phyloP scores from a whole-genome alignment of 2,797 vertebrate genomes.

The Channa striata region DNA sequence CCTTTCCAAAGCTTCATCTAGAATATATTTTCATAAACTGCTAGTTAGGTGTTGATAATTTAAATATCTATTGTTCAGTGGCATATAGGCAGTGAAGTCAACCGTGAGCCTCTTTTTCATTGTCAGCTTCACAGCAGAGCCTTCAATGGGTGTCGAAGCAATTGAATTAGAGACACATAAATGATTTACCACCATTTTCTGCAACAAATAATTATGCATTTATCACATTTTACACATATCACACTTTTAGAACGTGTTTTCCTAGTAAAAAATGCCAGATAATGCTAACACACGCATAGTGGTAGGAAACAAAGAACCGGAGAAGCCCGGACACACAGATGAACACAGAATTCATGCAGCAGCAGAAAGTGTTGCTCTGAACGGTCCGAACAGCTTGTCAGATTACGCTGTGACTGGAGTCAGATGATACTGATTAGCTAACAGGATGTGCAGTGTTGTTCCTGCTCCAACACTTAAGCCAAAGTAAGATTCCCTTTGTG shows the following conservation, averaged over 20 bases:
- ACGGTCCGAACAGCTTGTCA: conserved; percentile 30
- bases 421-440: conserved; percentile 29
- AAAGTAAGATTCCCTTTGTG: neutral
- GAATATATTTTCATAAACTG: conserved; percentile 33
- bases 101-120: conserved; percentile 35
- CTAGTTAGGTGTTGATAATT: conserved; percentile 45
- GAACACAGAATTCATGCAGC: conserved; percentile 18
- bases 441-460: conserved; percentile 17
- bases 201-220: conserved; percentile 57
- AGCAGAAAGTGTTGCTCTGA: conserved; percentile 29
- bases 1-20: conserved; percentile 12
- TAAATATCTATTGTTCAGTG: conserved; percentile 36
- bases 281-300: conserved; percentile 30
- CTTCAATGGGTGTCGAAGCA: conserved; percentile 41
- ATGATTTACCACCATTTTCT: conserved; percentile 50
- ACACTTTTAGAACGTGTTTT: conserved; percentile 46
- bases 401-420: conserved; percentile 23
- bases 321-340: conserved; percentile 28
- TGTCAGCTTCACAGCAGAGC: conserved; percentile 26
- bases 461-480: conserved; percentile 11
- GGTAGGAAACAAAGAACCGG: conserved; percentile 45
- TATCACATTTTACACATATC: conserved; percentile 51
- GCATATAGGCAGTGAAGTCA: conserved; percentile 40
- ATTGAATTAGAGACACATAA: conserved; percentile 32
- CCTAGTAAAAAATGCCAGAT: conserved; percentile 46